Evolutionary conservation across 2,888 invertebrate genomes (phyloP), one percentile per base, ranked within the genome.

Genomic region (Melinaea menophilus): DNA sequence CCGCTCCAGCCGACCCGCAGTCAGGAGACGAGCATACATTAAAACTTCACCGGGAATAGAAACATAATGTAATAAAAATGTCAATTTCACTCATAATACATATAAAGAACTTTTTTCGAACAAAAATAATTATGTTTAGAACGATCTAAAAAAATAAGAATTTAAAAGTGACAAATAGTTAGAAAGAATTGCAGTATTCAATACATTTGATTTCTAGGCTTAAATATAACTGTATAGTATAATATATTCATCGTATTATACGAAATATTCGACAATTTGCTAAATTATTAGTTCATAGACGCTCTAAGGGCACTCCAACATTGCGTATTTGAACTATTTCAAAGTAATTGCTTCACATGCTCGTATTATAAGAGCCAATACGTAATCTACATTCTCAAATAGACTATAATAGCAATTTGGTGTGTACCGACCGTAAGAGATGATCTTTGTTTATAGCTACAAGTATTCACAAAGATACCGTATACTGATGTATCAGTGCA

Each of bases 381-480:
- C 79, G 83, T 88, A 86, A 90, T 89, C 87, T 89, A 83, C 88
- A 86, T 89, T 83, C 76, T 82, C 82, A 84, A 88, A 82, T 86
- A 84, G 77, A 79, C 76, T 78, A 75, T 81, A 80, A 82, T 82
- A 80, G 78, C 76, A 73, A 78, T 76, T 81, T 75, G 75, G 71
- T 70, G 66, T 74, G 73, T 74, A 69, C 65, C 74, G 69, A 72
- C 88, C 80, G 79, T 67, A 56, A 71, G 66, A 57, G 35, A 64
- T 73, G 88, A 78, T 57, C 87, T 77, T 72, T 76, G 75, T 72
- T 73, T 72, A 64, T 65, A 62, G 63, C 67, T 54, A 55, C 35
- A 31, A 58, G 69, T 35, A 41, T 58, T 56, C 13, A 46, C 4
- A 41, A 62, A 56, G 55, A 34, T 41, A 58, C 37, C 59, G 11